Base-by-base conservation (phyloP, 30 jellyfish, hydroid and myxozoan species). In the Cassiopea andromeda region DNA sequence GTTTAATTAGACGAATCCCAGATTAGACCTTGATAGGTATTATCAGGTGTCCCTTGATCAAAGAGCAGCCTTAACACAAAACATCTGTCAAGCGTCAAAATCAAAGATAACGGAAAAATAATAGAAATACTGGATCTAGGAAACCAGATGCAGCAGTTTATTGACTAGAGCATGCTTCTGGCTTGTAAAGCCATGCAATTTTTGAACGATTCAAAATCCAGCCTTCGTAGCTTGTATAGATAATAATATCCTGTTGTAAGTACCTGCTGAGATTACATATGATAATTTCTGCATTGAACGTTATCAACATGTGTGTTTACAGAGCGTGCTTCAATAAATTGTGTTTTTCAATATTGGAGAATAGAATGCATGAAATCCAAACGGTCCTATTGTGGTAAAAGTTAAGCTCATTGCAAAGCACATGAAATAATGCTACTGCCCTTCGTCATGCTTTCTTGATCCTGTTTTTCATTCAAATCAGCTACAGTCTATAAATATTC, bases 31-130 rank as follows among this genome's bases (percentile, higher is more conserved):
- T 83, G 91, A 69, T 83, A 84, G 91, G 60, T 67, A 69, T 69
- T 84, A 83, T 84, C 91, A 60, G 91, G 91, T 72, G 78, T 73
- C 84, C 90, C 77, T 83, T 69, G 54, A 48, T 73, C 86, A 1
- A 19, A 38, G 27, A 70, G 54, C 79, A 70, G 79, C 38, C 54
- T 12, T 70, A 70, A 15, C 38, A 70, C 7, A 70, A 70, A 70
- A 70, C 79, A 70, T 19, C 79, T 70, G 79, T 54, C 49, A 70
- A 43, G 27, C 54, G 54, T 70, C 49, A 70, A 9, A 70, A 70
- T 70, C 10, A 54, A 70, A 70, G 79, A 70, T 70, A 70, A 19
- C 16, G 38, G 79, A 70, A 54, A 70, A 70, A 70, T 70, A 70
- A n/a, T 14, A 70, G 79, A 70, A 1, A 70, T 70, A 54, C 5